These are phyloP conservation scores for Acronicta aceris DNA, from an alignment of 2,888 invertebrate species.

Conservation along the genomic window DNA sequence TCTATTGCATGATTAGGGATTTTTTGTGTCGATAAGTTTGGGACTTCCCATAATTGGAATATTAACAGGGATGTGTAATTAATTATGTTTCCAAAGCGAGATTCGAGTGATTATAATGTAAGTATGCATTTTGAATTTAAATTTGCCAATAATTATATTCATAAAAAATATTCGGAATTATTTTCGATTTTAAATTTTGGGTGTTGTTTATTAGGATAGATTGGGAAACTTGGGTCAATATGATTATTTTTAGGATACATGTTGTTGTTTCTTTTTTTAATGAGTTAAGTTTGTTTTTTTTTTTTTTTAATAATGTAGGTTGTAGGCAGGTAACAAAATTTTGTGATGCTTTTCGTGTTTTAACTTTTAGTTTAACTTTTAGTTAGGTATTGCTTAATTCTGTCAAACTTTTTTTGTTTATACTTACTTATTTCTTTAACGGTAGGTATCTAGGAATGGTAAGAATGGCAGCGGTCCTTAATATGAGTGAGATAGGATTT, in stretches of 20 bases:
- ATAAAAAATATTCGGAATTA: constrained; percentile 27
- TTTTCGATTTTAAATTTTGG: constrained; percentile 23
- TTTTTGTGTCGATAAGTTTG: constrained; percentile 15
- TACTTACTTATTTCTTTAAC: constrained; percentile 34
- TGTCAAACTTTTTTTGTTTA: constrained; percentile 29
- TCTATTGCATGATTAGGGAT: too few species aligned
- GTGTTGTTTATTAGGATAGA: constrained; percentile 44
- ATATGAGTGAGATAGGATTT: constrained; percentile 54
- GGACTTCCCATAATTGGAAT: constrained; percentile 26
- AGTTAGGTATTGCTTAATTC: constrained; percentile 27
- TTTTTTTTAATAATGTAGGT: constrained; percentile 62
- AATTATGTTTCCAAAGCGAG: constrained; percentile 50
- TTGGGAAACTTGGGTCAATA: constrained; percentile 60
- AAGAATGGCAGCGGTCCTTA: constrained; percentile 44
- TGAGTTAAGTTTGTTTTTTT: constrained; percentile 79
- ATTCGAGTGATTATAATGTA: constrained; percentile 48
- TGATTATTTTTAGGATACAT: constrained; percentile 64
- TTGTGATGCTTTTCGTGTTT: constrained; percentile 53
- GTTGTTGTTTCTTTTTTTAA: constrained; percentile 72
- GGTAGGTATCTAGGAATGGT: constrained; percentile 23
- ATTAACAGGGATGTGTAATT: constrained; percentile 45
- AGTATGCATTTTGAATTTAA: constrained; percentile 13
- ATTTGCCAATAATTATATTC: constrained; percentile 42
- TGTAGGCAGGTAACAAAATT: constrained; percentile 52
- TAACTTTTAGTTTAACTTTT: constrained; percentile 25